Conservation (phyloP, 2,888 invertebrate species). For the Agrotis exclamationis region DNA sequence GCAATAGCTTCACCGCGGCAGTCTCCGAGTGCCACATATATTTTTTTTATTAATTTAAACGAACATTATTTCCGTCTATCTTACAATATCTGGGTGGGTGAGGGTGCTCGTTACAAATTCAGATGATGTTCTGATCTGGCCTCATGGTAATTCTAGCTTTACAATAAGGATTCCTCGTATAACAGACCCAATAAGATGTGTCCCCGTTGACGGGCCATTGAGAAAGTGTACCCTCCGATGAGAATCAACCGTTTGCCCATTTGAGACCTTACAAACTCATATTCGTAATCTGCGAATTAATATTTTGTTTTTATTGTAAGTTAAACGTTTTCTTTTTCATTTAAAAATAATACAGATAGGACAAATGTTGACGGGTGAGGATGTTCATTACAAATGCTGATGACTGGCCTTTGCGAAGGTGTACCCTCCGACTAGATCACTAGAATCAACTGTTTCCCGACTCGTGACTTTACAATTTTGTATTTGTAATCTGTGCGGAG, state of each 20-base stretch:
- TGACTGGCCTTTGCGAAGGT: slow-evolving; percentile 64
- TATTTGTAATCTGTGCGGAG: slow-evolving; percentile 38
- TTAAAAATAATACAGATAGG: too few species aligned
- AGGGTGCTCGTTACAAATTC: slow-evolving; percentile 37
- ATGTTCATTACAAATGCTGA: slow-evolving; percentile 41
- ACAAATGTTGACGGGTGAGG: slow-evolving; percentile 34
- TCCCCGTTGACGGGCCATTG: slow-evolving; percentile 16
- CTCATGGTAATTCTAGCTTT: slow-evolving; percentile 56
- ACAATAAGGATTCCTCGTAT: slow-evolving; percentile 56
- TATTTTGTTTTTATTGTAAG: background rate
- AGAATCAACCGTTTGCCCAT: slow-evolving; percentile 65
- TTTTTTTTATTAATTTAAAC: background rate
- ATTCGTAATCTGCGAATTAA: slow-evolving; percentile 22
- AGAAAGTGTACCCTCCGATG: slow-evolving; percentile 70
- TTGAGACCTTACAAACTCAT: slow-evolving; percentile 48
- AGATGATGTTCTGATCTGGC: slow-evolving; percentile 15
- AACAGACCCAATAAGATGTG: slow-evolving; percentile 66
- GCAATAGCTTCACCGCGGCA: too few species aligned
- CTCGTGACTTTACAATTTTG: slow-evolving; percentile 53
- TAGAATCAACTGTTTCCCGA: slow-evolving; percentile 65
- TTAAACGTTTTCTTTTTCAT: too few species aligned
- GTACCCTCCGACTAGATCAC: slow-evolving; percentile 68
- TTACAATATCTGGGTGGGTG: slow-evolving; percentile 39
- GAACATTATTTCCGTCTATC: background rate
- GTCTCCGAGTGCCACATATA: too few species aligned